Percentiles rank a stretch among this genome's conserved stretches.
These are phyloP conservation scores for Anguilla marmorata DNA, from an alignment of 2,797 vertebrate genomes.

Conservation along the genomic window DNA sequence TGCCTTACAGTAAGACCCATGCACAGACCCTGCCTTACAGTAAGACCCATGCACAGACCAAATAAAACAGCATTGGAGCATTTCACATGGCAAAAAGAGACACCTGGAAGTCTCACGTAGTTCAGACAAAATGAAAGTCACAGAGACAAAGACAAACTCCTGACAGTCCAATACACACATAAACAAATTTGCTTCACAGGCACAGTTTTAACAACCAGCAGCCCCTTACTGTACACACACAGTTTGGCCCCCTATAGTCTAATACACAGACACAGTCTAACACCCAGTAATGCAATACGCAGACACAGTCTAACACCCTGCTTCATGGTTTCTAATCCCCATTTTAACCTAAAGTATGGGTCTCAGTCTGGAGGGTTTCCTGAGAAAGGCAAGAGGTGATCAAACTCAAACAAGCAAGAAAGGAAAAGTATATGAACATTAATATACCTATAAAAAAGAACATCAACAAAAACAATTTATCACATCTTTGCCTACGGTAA, in stretches of 20 bases:
- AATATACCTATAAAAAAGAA: neutral
- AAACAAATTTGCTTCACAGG: neutral
- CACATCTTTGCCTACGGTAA: neutral
- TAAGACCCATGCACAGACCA: no score
- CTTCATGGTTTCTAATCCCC: neutral
- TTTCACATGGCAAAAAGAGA: neutral
- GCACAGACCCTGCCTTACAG: neutral
- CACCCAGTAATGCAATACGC: neutral
- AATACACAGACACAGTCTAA: conserved; percentile 1
- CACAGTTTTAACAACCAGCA: neutral
- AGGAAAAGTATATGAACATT: neutral
- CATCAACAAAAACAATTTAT: neutral
- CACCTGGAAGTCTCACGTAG: neutral
- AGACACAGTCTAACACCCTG: neutral
- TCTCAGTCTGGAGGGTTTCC: neutral
- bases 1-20: neutral
- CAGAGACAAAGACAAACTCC: neutral
- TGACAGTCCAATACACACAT: neutral
- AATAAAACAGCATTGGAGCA: neutral
- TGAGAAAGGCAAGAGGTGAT: neutral
- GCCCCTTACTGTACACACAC: neutral
- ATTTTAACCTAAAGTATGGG: neutral
- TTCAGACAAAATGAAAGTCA: neutral
- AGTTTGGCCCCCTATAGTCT: neutral
- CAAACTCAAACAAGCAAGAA: neutral